Evolutionary conservation across 2,888 invertebrate species (phyloP).

Genomic region (Drosophila peninsularis): DNA sequence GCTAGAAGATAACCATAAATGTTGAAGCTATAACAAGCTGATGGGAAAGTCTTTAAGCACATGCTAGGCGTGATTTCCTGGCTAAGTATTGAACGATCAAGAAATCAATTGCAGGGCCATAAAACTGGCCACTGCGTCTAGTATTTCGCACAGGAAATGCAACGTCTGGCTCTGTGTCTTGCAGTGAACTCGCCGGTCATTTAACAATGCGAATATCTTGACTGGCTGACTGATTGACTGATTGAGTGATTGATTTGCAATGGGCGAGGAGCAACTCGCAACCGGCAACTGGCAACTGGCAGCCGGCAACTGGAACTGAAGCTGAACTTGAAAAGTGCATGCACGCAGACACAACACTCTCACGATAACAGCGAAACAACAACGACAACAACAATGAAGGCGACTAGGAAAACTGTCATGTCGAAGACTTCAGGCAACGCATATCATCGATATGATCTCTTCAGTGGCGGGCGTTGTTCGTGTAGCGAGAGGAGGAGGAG

Average conservation of each 20-base stretch:
- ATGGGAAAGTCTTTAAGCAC: slow-evolving; percentile 4
- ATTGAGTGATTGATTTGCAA: slow-evolving; percentile 72
- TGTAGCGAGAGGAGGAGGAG: neutral
- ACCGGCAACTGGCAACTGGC: slow-evolving; percentile 25
- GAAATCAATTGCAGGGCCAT: slow-evolving; percentile 28
- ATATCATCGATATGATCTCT: slow-evolving; percentile 75
- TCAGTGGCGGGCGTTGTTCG: slow-evolving; percentile 6
- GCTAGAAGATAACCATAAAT: slow-evolving; percentile 8
- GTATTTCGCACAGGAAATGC: slow-evolving; percentile 41
- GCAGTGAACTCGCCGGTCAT: slow-evolving; percentile 13
- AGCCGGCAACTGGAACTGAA: slow-evolving; percentile 55
- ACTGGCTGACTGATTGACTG: slow-evolving; percentile 20
- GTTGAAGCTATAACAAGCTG: slow-evolving; percentile 1
- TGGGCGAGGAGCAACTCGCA: slow-evolving; percentile 22
- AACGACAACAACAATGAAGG: slow-evolving; percentile 25
- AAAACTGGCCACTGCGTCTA: slow-evolving; percentile 14
- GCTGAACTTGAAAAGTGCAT: slow-evolving; percentile 73
- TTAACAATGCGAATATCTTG: slow-evolving; percentile 27
- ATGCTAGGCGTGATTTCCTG: slow-evolving; percentile 31
- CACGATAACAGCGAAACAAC: slow-evolving; percentile 25
- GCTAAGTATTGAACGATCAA: slow-evolving; percentile 16
- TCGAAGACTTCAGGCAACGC: slow-evolving; percentile 48
- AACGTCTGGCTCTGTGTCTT: slow-evolving; percentile 39
- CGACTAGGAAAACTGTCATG: slow-evolving; percentile 56
- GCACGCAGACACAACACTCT: slow-evolving; percentile 40